Conservation (phyloP, 2,797 vertebrate genomes). For the Graptemys geographica region DNA sequence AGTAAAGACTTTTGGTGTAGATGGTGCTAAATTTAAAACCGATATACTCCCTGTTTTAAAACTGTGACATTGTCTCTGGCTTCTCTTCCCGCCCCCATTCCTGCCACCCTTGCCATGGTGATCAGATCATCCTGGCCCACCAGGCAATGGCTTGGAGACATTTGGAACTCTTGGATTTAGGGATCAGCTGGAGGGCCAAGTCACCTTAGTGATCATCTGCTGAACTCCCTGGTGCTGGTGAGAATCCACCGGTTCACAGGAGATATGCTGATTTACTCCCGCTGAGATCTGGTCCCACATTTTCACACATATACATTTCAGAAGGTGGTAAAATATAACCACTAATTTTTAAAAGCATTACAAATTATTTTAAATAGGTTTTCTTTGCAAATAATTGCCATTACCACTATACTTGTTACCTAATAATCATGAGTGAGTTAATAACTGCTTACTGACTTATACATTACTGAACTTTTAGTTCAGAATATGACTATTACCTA, state of each 20-base stretch:
- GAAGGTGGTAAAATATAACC: not conserved
- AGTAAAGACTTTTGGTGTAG: not conserved
- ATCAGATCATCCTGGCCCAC: not conserved
- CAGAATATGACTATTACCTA: not conserved
- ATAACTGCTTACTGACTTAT: not conserved
- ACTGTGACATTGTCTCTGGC: not conserved
- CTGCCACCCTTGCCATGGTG: not conserved
- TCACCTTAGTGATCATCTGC: not conserved
- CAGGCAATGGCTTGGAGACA: too few relatives aligned
- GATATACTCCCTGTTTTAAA: not conserved
- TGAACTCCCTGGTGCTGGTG: not conserved
- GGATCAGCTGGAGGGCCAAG: not conserved
- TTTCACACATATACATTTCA: not conserved
- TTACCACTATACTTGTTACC: not conserved
- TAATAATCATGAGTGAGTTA: not conserved
- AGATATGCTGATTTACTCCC: slow-evolving; percentile 17
- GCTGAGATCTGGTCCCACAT: slow-evolving; percentile 43
- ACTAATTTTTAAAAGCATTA: slow-evolving; percentile 2
- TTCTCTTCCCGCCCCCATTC: not conserved
- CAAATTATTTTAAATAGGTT: not conserved
- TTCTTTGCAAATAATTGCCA: not conserved
- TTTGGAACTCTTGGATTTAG: not conserved
- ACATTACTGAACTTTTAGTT: not conserved
- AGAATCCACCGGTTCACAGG: not conserved
- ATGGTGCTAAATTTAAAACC: not conserved